Base-by-base conservation (phyloP, 1,140 invertebrate genomes). In the Panulirus ornatus region DNA sequence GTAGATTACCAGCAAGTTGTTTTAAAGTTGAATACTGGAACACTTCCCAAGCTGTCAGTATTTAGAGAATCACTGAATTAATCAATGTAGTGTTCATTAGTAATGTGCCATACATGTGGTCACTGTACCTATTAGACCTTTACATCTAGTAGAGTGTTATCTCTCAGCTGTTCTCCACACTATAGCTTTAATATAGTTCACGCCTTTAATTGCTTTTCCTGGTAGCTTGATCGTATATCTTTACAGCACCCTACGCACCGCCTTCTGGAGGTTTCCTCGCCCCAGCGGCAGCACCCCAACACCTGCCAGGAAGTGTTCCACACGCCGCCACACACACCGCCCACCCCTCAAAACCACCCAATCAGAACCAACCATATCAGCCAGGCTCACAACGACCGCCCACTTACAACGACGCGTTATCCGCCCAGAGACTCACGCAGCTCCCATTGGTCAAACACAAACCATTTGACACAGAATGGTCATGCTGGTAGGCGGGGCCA, bases 211-310 rank as follows among this genome's bases (percentile, higher is more conserved):
- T 73, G 71, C 47, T 78, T 38, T 81, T 76, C 54, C 73, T 70
- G 36, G 88, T 85, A 85, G 83, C 63, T 84, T 85, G 58, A 63
- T 38, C 22, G 36, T 51, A 71, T 78, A 58, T 85, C 76, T 84
- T 90, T 90, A 54, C 88, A 90, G 88, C 88, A 90, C 88, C 88
- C 88, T 58, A 85, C 88, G 38, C 88, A 90, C 70, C 82, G 88
- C 71, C 83, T 90, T 36, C 54, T 90, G 71, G 88, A 90, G 82
- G 88, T 90, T n/a, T 78, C 88, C 42, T 90, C 88, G 54, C 82
- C 88, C n/a, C 75, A 79, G 38, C 75, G 85, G n/a, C 88, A 90
- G 88, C 88, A 84, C 88, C 66, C 79, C 86, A 36, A 51, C 81
- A 63, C 30, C 70, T 85, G 83, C 44, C 88, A 90, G 76, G 88